phyloP scores from a whole-genome alignment of 2,888 invertebrate species.

The Tetragnatha montana region DNA sequence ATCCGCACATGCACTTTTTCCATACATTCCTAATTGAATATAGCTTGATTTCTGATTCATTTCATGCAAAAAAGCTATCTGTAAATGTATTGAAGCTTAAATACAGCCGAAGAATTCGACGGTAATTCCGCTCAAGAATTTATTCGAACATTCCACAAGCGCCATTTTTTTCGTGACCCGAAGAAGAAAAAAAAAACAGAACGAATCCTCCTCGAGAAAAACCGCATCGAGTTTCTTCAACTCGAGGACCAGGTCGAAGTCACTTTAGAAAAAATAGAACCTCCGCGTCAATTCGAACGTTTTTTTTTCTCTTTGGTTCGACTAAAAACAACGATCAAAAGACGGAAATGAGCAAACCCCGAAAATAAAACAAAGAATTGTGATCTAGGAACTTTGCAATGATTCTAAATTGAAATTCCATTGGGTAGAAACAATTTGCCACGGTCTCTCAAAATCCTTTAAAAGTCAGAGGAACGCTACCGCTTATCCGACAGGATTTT shows the following conservation, averaged over 20 bases:
- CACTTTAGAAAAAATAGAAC: not conserved
- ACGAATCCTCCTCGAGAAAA: not conserved
- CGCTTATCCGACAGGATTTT: constrained; percentile 29
- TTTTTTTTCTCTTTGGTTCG: constrained; percentile 11
- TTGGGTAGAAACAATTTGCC: constrained; percentile 63
- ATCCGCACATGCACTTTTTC: too few species aligned
- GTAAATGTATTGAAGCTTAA: not conserved
- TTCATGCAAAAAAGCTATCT: not conserved
- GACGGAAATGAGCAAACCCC: constrained; percentile 52
- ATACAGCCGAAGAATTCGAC: not conserved
- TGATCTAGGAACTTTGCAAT: constrained; percentile 49
- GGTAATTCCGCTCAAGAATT: not conserved
- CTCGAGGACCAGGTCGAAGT: not conserved
- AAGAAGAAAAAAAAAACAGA: not conserved
- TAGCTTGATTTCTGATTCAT: not conserved
- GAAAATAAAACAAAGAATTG: constrained; percentile 36
- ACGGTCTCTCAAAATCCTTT: constrained; percentile 52
- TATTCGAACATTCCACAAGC: not conserved
- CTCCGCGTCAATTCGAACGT: constrained; percentile 32
- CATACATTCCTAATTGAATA: not conserved
- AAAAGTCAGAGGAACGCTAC: constrained; percentile 49
- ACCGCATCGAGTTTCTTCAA: not conserved
- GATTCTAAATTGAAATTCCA: constrained; percentile 65
- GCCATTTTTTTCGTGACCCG: not conserved
- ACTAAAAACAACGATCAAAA: constrained; percentile 30